These are phyloP conservation scores for Acanthochromis polyacanthus DNA, from an alignment of 2,113 vertebrate genomes.

Conservation along the genomic window DNA sequence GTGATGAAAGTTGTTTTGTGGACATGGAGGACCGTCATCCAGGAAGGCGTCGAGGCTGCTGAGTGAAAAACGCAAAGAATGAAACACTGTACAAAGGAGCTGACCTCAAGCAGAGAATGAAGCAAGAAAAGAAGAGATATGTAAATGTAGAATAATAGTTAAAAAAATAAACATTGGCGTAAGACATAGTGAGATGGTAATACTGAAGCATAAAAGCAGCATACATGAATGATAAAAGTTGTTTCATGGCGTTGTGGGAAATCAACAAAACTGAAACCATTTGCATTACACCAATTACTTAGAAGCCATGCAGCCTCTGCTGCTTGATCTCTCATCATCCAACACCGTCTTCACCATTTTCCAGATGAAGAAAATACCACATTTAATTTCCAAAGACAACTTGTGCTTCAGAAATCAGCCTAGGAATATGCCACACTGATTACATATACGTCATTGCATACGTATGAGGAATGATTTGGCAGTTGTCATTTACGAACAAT, in stretches of 20 bases:
- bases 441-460: neutral
- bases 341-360: neutral
- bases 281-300: neutral
- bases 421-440: neutral
- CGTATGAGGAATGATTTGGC: neutral
- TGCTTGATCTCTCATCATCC: neutral
- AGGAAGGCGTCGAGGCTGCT: constrained; percentile 10
- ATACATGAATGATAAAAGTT: neutral
- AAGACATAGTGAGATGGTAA: neutral
- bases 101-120: neutral
- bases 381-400: constrained; percentile 16
- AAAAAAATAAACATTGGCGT: neutral
- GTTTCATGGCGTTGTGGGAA: neutral
- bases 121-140: neutral
- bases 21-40: constrained; percentile 16
- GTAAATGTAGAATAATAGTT: neutral
- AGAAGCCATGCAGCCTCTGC: neutral
- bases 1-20: constrained; percentile 48
- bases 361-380: constrained; percentile 1
- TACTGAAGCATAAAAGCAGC: neutral
- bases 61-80: constrained; percentile 2
- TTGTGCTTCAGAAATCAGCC: neutral
- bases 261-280: neutral
- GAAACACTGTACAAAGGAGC: constrained; percentile 10
- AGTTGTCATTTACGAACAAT: constrained; percentile 5